A percentile compares a stretch with the other conserved stretches of the same genome.
Conservation (phyloP, 2,113 vertebrate genomes). For the Gnathonemus longibarbis region DNA sequence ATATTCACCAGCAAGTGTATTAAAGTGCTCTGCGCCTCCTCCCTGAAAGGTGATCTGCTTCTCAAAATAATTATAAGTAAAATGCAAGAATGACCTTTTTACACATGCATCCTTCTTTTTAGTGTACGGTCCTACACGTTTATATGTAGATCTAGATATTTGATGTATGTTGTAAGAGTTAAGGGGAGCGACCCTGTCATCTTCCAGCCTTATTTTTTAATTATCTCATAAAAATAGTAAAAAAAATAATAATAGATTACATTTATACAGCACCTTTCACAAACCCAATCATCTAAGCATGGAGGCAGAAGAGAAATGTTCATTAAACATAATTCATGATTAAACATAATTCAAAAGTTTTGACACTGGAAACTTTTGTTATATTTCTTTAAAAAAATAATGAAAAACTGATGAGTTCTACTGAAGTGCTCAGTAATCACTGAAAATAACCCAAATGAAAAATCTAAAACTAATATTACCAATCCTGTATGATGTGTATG, state of each 20-base stretch:
- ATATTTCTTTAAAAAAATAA: not conserved
- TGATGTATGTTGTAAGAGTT: not conserved
- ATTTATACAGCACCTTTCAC: not conserved
- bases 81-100: not conserved
- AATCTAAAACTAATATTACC: not conserved
- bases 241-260: not conserved
- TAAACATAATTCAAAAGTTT: not conserved
- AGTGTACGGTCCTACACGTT: not conserved
- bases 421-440: not conserved
- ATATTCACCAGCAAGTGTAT: not conserved
- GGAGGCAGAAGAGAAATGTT: not conserved
- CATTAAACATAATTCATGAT: not conserved
- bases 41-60: not conserved
- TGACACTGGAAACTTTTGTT: not conserved
- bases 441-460: not conserved
- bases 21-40: not conserved
- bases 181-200: not conserved
- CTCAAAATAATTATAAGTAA: not conserved
- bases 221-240: not conserved
- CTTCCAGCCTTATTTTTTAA: not conserved
- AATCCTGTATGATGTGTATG: not conserved
- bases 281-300: not conserved
- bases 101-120: not conserved
- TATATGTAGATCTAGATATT: not conserved
- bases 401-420: not conserved